Percentiles rank a stretch among this genome's conserved stretches.
phyloP scores from a whole-genome alignment of 2,113 vertebrate genomes.

The Syrmaticus mikado region DNA sequence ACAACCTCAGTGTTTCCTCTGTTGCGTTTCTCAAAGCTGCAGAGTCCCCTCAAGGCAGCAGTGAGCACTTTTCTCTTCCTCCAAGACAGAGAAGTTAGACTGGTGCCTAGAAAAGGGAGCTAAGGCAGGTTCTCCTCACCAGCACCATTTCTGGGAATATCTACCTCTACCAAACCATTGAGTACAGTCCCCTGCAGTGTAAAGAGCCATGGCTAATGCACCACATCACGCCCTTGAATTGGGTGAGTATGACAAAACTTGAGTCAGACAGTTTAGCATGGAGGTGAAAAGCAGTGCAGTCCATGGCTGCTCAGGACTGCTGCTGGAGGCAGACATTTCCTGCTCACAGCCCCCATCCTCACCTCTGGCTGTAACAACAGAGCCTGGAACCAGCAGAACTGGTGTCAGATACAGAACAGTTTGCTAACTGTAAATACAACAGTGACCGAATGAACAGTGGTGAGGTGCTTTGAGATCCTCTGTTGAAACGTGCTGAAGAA shows the following conservation, averaged over 20 bases:
- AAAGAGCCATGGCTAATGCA: neutral
- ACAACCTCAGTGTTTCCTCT: neutral
- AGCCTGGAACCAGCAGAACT: neutral
- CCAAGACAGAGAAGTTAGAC: neutral
- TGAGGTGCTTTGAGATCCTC: conserved; percentile 70
- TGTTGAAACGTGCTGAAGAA: conserved; percentile 62
- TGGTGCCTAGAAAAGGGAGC: neutral
- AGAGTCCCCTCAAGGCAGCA: neutral
- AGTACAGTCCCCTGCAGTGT: neutral
- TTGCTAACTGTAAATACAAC: rapidly evolving
- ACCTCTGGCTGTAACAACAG: neutral
- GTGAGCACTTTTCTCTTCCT: neutral
- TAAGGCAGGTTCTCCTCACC: neutral
- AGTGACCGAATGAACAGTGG: neutral
- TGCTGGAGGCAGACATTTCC: neutral
- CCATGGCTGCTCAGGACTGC: neutral
- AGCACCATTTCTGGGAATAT: neutral
- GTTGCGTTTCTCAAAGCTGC: neutral
- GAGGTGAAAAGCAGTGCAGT: rapidly evolving
- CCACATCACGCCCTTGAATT: neutral
- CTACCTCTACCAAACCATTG: neutral
- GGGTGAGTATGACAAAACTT: rapidly evolving
- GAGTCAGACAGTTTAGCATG: neutral
- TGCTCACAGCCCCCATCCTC: neutral
- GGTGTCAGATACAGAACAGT: rapidly evolving